Evolutionary conservation across 2,888 invertebrate species (phyloP).

Genomic region (Anticlea derivata): DNA sequence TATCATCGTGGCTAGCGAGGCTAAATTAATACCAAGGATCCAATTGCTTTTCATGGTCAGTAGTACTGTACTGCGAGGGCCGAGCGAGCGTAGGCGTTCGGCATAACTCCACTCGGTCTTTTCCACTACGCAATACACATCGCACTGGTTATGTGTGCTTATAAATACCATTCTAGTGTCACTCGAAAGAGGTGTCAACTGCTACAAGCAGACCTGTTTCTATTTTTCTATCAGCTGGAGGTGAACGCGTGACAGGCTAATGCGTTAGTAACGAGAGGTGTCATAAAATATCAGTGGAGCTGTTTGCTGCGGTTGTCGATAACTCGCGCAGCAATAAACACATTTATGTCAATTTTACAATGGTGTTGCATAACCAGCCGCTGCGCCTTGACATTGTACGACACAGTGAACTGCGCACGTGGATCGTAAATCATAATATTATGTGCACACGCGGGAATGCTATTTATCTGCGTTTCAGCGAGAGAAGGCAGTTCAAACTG

Average conservation of each 20-base stretch:
- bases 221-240: constrained; percentile 14
- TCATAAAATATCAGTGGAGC: constrained; percentile 33
- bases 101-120: constrained; percentile 32
- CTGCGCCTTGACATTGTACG: constrained; percentile 78
- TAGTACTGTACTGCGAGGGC: constrained; percentile 13
- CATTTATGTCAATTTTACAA: constrained; percentile 76
- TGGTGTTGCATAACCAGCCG: constrained; percentile 68
- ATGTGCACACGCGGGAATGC: constrained; percentile 44
- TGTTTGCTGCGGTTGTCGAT: constrained; percentile 41
- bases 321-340: constrained; percentile 55
- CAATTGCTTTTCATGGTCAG: constrained; percentile 48
- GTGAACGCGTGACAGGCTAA: constrained; percentile 9
- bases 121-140: constrained; percentile 36
- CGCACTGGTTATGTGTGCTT: constrained; percentile 14
- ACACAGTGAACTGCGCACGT: constrained; percentile 73
- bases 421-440: constrained; percentile 70
- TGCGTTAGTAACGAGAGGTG: constrained; percentile 31
- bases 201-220: constrained; percentile 23
- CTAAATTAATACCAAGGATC: constrained; percentile 47
- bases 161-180: constrained; percentile 30
- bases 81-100: constrained; percentile 31
- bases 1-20: constrained; percentile 4
- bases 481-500: constrained; percentile 8
- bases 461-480: constrained; percentile 35
- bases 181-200: constrained; percentile 26